Evolutionary conservation across 92 coral and sea anemone species (phyloP).

Genomic region (Bergia puertoricense): DNA sequence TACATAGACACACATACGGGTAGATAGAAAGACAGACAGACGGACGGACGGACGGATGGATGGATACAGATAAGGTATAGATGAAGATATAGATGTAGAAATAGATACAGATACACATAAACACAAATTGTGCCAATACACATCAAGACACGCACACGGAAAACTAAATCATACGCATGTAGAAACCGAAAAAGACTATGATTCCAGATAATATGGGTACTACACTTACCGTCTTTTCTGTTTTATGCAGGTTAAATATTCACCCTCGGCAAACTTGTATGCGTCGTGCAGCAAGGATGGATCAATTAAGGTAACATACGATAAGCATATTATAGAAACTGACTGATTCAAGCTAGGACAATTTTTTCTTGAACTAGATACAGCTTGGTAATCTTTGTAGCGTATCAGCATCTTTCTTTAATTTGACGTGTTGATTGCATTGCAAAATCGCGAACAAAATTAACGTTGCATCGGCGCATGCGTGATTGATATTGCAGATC

Average conservation of each 20-base stretch:
- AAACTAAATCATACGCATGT: background rate
- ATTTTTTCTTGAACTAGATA: background rate
- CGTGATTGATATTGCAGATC: conserved; percentile 56
- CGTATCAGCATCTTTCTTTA: background rate
- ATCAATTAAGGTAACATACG: conserved; percentile 74
- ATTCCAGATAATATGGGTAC: background rate
- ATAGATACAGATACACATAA: too few relatives aligned
- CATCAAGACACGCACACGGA: too few relatives aligned
- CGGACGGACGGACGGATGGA: too few relatives aligned
- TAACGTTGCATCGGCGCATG: background rate
- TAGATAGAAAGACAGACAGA: too few relatives aligned
- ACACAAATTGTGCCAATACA: too few relatives aligned
- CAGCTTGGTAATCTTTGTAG: background rate
- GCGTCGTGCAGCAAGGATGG: conserved; percentile 98
- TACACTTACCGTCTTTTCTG: background rate
- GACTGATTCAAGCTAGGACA: background rate
- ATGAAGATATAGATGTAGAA: too few relatives aligned
- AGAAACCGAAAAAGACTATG: background rate
- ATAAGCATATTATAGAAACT: too few relatives aligned
- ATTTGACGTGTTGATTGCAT: background rate
- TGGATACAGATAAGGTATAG: too few relatives aligned
- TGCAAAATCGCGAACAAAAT: background rate
- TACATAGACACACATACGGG: background rate
- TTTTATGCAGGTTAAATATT: conserved; percentile 74
- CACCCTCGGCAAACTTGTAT: conserved; percentile 87